Base-by-base conservation (phyloP, 2,113 vertebrate species). In the Chamaea fasciata region DNA sequence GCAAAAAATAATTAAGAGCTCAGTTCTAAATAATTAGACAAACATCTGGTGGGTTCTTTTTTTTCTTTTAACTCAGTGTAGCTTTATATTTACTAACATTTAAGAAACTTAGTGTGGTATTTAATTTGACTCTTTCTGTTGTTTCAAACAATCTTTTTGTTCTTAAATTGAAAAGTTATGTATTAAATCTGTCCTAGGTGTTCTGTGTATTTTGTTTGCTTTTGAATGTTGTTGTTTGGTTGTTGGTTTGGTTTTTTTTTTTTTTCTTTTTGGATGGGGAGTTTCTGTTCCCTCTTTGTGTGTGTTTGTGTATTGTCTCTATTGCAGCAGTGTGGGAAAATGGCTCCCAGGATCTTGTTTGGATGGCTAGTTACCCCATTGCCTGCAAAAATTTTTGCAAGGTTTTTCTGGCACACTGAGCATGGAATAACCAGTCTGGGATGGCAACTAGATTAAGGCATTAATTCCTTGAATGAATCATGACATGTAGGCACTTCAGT, bases 51-150 rank as follows among this genome's bases (percentile, higher is more conserved):
- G 47, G 26, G 13, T 37, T 37, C 28, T 41, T n/a, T 52, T n/a
- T 28, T 49, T 10, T 59, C 42, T 65, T 18, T 65, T 50, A 70
- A 39, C 4, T 79, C 31, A 52, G 12, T 22, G 13, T 87, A 85
- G 46, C 30, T 70, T 83, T 37, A 15, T 60, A n/a, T 9, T 9
- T 89, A 41, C 26, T 19, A 85, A 30, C 64, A 46, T 78, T 64
- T 82, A 87, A 63, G 39, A 33, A 95, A 69, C 37, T 80, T 82
- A 84, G 44, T 35, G 15, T 70, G n/a, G 7, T 87, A 73, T 95
- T 95, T 92, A 11, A 65, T 84, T 92, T 92, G n/a, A 82, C 6
- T 56, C 15, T 75, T 75, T 55, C 80, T 53, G n/a, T 93, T 97
- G 26, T 87, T 92, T 83, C 49, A 88, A 90, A 27, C 10, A 18